Conservation (phyloP, 2,888 invertebrate species). For the Coelinius sp. region DNA sequence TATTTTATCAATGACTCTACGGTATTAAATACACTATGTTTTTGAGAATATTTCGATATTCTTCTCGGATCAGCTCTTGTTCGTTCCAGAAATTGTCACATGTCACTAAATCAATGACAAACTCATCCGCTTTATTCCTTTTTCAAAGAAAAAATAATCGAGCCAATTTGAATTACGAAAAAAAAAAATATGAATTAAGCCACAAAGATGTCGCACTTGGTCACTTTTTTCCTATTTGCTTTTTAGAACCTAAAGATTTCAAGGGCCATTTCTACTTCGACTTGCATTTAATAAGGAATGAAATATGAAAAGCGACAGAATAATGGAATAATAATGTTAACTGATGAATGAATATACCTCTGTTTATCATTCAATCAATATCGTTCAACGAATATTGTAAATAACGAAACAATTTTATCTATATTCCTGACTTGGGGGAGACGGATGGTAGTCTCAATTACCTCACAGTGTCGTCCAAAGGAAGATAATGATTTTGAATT, state of each 20-base stretch:
- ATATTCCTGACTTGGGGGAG: constrained; percentile 69
- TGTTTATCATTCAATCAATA: constrained; percentile 69
- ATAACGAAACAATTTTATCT: constrained; percentile 71
- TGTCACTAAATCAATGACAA: not conserved
- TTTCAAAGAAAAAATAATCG: not conserved
- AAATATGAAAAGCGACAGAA: constrained; percentile 41
- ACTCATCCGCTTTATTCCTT: not conserved
- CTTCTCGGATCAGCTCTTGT: not conserved
- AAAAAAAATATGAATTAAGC: not conserved
- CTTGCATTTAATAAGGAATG: constrained; percentile 48
- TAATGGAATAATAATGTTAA: constrained; percentile 51
- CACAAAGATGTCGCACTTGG: not conserved
- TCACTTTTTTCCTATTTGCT: constrained; percentile 5
- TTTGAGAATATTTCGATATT: not conserved
- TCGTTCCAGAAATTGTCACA: not conserved
- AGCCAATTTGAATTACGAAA: not conserved
- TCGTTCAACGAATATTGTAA: constrained; percentile 70
- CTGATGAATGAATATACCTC: constrained; percentile 67
- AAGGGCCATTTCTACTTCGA: constrained; percentile 1
- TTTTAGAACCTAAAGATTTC: not conserved
- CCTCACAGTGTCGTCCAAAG: constrained; percentile 31
- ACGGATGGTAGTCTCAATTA: constrained; percentile 43
- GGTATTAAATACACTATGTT: not conserved
- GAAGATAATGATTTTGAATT: constrained; percentile 14
- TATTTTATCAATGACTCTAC: not conserved